Conservation (phyloP, 1,140 invertebrate species). For the Sesamia nonagrioides region DNA sequence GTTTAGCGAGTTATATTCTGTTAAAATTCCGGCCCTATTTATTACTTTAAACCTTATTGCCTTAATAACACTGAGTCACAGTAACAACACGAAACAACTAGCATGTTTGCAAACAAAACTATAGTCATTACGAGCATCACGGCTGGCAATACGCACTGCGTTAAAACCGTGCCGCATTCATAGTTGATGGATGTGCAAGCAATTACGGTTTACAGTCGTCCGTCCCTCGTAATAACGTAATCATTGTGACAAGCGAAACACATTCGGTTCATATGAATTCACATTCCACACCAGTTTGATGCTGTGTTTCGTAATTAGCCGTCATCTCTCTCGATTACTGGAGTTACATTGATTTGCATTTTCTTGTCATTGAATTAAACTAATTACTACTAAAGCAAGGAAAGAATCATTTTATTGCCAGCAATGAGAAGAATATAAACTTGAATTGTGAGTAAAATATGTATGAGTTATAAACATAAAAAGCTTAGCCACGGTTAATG, state of each 20-base stretch:
- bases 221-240: constrained; percentile 43
- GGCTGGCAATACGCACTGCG: constrained; percentile 1
- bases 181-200: constrained; percentile 39
- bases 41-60: neutral
- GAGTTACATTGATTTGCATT: neutral
- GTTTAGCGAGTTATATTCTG: neutral
- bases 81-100: constrained; percentile 1
- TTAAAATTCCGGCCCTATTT: neutral
- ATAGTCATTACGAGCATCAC: neutral
- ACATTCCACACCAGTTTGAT: constrained; percentile 30
- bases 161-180: constrained; percentile 24
- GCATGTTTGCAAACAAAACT: constrained; percentile 27
- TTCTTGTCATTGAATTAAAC: too few species aligned
- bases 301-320: constrained; percentile 43
- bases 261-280: constrained; percentile 45
- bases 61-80: neutral
- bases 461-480: too few species aligned
- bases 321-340: neutral
- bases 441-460: too few species aligned
- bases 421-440: too few species aligned
- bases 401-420: too few species aligned
- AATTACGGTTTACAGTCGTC: constrained; percentile 1
- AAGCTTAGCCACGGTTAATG: too few species aligned
- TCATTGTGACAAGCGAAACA: constrained; percentile 47
- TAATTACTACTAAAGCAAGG: too few species aligned